Evolutionary conservation across 2,888 invertebrate genomes (phyloP).

Genomic region (Andrena bucephala): DNA sequence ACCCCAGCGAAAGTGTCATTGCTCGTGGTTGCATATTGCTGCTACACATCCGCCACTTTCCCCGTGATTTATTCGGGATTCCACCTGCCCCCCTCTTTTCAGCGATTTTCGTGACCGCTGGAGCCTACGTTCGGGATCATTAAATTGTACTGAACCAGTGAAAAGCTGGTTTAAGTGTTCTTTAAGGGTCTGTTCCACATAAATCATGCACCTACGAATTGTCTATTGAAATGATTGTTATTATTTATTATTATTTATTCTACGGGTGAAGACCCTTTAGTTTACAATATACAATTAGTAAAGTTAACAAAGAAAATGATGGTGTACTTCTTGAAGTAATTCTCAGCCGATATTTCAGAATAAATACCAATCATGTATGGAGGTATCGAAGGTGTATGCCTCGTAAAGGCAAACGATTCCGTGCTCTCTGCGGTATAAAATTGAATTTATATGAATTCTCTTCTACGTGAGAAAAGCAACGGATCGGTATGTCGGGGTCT

Average conservation of each 20-base stretch:
- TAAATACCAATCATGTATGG: slow-evolving; percentile 14
- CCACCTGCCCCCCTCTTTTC: slow-evolving; percentile 21
- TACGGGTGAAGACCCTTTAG: too few relatives aligned
- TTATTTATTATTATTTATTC: too few relatives aligned
- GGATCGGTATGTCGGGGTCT: slow-evolving; percentile 2
- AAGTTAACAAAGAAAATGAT: not conserved
- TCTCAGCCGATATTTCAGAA: not conserved
- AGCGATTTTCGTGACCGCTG: not conserved
- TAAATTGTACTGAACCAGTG: not conserved
- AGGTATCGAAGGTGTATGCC: slow-evolving; percentile 8
- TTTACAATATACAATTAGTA: too few relatives aligned
- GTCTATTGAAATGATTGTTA: too few relatives aligned
- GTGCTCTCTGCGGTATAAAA: not conserved
- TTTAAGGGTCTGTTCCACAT: too few relatives aligned
- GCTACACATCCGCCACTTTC: slow-evolving; percentile 63
- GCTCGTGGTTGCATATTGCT: slow-evolving; percentile 49
- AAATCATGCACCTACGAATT: too few relatives aligned
- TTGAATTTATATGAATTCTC: slow-evolving; percentile 23
- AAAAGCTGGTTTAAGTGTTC: too few relatives aligned
- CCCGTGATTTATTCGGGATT: slow-evolving; percentile 55
- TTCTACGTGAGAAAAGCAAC: not conserved
- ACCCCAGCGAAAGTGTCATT: slow-evolving; percentile 74
- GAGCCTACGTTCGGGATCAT: not conserved
- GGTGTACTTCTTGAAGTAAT: slow-evolving; percentile 19
- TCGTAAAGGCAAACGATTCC: not conserved